These are phyloP conservation scores for Phaethornis superciliosus DNA, from an alignment of 2,113 vertebrate genomes.

Conservation along the genomic window DNA sequence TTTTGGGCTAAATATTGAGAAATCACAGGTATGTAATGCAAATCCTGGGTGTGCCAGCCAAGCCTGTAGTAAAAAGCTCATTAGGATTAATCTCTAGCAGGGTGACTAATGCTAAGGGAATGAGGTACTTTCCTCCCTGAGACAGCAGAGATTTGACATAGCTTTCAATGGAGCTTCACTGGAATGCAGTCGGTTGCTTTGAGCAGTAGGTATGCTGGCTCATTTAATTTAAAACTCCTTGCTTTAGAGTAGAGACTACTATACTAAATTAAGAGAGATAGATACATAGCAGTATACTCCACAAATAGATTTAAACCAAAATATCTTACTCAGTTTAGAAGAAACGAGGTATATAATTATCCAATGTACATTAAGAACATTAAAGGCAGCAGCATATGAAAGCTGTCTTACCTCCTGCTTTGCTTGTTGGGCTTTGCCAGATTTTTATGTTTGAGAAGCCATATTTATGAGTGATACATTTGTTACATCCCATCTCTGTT, in stretches of 20 bases:
- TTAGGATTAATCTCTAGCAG: constrained; percentile 76
- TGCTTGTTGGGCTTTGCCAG: constrained; percentile 39
- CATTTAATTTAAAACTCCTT: background rate
- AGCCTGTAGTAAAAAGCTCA: constrained; percentile 60
- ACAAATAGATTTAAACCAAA: constrained; percentile 53
- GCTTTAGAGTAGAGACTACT: background rate
- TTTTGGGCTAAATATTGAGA: constrained; percentile 75
- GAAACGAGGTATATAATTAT: constrained; percentile 38
- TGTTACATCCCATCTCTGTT: constrained; percentile 22
- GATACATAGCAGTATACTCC: constrained; percentile 45
- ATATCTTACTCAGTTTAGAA: constrained; percentile 44
- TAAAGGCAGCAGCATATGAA: constrained; percentile 65
- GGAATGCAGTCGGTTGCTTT: constrained; percentile 59
- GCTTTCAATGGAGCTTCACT: constrained; percentile 61
- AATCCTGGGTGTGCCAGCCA: constrained; percentile 75
- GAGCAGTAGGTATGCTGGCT: constrained; percentile 19
- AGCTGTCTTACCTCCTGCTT: constrained; percentile 59
- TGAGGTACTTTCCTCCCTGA: constrained; percentile 63
- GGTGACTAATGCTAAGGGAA: constrained; percentile 74
- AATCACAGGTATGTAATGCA: constrained; percentile 75
- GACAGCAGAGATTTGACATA: constrained; percentile 44
- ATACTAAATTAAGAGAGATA: constrained; percentile 14
- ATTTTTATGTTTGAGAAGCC: constrained; percentile 56
- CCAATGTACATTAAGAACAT: constrained; percentile 32
- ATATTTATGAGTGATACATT: constrained; percentile 59